Evolutionary conservation across 2,888 invertebrate genomes (phyloP).

Genomic region (Oxytorus armatus): DNA sequence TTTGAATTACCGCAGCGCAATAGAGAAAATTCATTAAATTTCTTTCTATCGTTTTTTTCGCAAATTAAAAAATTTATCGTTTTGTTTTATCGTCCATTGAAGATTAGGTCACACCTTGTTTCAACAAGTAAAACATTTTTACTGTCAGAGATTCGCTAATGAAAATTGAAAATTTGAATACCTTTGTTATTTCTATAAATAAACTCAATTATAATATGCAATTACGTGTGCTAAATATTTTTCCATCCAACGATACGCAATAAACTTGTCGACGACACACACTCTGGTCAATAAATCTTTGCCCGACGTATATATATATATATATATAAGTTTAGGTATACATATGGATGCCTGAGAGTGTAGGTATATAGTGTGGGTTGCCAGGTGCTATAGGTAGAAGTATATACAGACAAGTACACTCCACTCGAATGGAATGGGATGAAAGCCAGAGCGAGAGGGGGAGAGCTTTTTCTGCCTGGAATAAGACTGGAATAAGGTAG

Average conservation of each 20-base stretch:
- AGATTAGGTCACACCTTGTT: not conserved
- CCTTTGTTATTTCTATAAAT: too few species aligned
- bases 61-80: too few species aligned
- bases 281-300: constrained; percentile 45
- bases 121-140: not conserved
- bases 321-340: not conserved
- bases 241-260: constrained; percentile 41
- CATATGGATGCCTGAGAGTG: constrained; percentile 31
- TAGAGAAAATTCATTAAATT: too few species aligned
- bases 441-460: constrained; percentile 48
- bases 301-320: too few species aligned
- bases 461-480: constrained; percentile 19
- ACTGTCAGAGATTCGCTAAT: not conserved
- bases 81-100: too few species aligned
- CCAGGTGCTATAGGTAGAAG: constrained; percentile 28
- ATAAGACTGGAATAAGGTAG: constrained; percentile 48
- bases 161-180: too few species aligned
- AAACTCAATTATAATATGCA: constrained; percentile 34
- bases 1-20: too few species aligned
- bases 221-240: constrained; percentile 53
- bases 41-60: too few species aligned
- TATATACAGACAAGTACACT: not conserved
- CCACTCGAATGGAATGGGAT: constrained; percentile 50
- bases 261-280: constrained; percentile 45
- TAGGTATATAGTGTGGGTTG: constrained; percentile 52